These are phyloP conservation scores for Ivindomyrus marchei DNA, from an alignment of 2,113 vertebrate species.

Conservation along the genomic window DNA sequence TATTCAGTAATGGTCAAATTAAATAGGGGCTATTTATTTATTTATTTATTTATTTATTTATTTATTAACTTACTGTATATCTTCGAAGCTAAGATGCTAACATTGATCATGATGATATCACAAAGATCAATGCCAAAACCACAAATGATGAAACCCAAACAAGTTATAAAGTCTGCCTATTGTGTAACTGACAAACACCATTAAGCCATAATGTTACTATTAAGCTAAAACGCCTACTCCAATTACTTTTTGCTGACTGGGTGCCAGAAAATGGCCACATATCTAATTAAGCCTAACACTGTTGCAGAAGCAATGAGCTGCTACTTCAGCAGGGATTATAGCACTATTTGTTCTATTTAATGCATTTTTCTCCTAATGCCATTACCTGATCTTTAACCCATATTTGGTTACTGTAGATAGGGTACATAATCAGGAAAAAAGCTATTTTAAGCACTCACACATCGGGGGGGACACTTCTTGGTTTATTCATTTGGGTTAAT, in stretches of 20 bases:
- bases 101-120: neutral
- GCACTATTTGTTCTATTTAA: neutral
- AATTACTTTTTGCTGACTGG: conserved; percentile 21
- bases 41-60: too few relatives aligned
- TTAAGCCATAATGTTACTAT: neutral
- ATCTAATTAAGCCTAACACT: conserved; percentile 11
- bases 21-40: neutral
- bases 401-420: neutral
- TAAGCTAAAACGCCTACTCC: conserved; percentile 3
- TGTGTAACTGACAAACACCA: conserved; percentile 29
- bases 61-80: conserved; percentile 35
- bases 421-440: neutral
- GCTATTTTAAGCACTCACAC: neutral
- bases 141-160: conserved; percentile 16
- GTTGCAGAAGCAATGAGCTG: neutral
- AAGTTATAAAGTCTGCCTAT: conserved; percentile 26
- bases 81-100: neutral
- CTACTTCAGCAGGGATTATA: neutral
- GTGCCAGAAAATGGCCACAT: neutral
- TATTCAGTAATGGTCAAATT: neutral
- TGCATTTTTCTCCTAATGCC: neutral
- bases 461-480: neutral
- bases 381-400: neutral
- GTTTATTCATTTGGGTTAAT: neutral
- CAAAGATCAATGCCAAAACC: conserved; percentile 21